Percentiles rank a stretch among this genome's conserved stretches.
phyloP scores from a whole-genome alignment of 2,113 vertebrate species.

The Cottus gobio region DNA sequence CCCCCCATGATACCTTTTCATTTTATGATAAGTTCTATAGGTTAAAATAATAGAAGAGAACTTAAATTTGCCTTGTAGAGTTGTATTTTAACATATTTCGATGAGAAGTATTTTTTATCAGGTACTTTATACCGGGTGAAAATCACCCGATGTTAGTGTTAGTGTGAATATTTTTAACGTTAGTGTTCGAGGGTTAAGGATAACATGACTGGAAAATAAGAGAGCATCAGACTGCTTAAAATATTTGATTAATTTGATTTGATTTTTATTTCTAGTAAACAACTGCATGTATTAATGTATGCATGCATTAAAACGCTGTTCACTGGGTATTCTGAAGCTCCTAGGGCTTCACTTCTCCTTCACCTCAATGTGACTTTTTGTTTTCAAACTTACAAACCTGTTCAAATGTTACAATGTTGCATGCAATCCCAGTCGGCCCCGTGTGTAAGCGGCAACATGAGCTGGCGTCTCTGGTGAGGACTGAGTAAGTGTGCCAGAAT shows the following conservation, averaged over 20 bases:
- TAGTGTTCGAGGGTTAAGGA: too few relatives aligned
- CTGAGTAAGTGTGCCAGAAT: conserved; percentile 57
- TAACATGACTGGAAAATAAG: not conserved
- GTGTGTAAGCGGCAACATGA: conserved; percentile 46
- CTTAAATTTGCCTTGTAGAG: too few relatives aligned
- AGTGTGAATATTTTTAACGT: too few relatives aligned
- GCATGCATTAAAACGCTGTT: not conserved
- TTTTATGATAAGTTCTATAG: too few relatives aligned
- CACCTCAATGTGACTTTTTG: conserved; percentile 32
- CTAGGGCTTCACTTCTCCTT: conserved; percentile 30
- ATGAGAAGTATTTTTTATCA: too few relatives aligned
- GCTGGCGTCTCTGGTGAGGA: conserved; percentile 48
- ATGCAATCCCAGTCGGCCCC: conserved; percentile 43
- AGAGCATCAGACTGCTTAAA: not conserved
- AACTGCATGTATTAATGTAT: not conserved
- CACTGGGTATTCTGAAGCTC: not conserved
- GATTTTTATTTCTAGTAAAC: not conserved
- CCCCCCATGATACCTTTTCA: too few relatives aligned
- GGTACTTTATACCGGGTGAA: too few relatives aligned
- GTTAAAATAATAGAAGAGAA: too few relatives aligned
- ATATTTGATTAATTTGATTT: not conserved
- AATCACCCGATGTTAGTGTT: too few relatives aligned
- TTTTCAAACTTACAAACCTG: conserved; percentile 44
- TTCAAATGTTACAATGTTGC: conserved; percentile 41
- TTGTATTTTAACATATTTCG: too few relatives aligned